Conservation (phyloP, 2,797 vertebrate genomes). For the Cryptoprocta ferox region DNA sequence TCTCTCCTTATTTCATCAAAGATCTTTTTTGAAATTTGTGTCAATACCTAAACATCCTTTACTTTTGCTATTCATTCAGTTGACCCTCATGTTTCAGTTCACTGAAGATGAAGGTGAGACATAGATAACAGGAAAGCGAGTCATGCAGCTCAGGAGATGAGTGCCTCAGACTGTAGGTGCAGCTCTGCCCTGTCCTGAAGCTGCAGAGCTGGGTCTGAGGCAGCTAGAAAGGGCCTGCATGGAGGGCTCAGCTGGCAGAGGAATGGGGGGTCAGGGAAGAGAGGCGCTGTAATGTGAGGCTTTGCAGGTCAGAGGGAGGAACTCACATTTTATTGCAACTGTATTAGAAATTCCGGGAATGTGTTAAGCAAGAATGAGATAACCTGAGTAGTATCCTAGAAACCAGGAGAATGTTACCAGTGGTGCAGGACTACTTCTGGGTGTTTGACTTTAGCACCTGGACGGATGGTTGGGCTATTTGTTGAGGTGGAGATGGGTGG, state of each 20-base stretch:
- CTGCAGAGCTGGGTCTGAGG: neutral
- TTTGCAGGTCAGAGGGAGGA: neutral
- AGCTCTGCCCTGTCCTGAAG: neutral
- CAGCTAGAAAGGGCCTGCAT: accelerated
- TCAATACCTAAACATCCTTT: neutral
- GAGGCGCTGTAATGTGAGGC: neutral
- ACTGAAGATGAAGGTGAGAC: neutral
- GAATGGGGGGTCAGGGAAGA: accelerated
- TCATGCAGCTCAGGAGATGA: neutral
- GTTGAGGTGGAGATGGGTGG: neutral
- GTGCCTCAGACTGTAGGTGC: too few relatives aligned
- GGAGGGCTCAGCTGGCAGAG: neutral
- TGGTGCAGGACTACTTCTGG: neutral
- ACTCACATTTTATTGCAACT: neutral
- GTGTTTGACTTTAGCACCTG: neutral
- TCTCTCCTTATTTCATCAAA: conserved; percentile 62
- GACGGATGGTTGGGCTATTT: neutral
- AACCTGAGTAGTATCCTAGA: neutral
- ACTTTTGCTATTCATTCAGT: neutral
- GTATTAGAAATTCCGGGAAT: neutral
- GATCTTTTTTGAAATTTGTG: neutral
- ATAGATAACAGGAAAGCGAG: neutral
- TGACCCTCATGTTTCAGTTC: neutral
- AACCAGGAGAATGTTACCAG: neutral
- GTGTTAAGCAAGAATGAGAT: neutral